These are phyloP conservation scores for Sturnus vulgaris DNA, from an alignment of 2,113 vertebrate species.

Conservation along the genomic window DNA sequence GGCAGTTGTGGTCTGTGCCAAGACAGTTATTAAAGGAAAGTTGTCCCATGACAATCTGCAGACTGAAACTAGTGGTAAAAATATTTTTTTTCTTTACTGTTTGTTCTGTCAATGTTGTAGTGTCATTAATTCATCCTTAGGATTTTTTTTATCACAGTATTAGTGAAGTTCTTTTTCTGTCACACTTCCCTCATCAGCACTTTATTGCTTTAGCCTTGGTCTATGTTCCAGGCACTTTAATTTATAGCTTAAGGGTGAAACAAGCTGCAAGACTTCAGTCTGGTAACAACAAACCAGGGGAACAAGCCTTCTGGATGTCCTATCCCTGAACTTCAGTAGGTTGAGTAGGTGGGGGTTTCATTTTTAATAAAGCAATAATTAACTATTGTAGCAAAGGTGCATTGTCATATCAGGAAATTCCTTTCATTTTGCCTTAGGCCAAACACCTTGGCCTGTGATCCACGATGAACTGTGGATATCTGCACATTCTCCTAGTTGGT, in stretches of 20 bases:
- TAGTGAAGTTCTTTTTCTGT: neutral
- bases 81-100: neutral
- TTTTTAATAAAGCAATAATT: conserved; percentile 65
- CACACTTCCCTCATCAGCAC: conserved; percentile 53
- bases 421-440: conserved; percentile 50
- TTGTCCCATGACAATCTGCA: conserved; percentile 44
- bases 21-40: neutral
- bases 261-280: conserved; percentile 7
- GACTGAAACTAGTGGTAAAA: neutral
- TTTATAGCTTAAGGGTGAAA: neutral
- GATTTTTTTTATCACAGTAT: neutral
- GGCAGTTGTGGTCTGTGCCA: neutral
- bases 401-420: conserved; percentile 19
- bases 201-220: conserved; percentile 61
- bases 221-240: conserved; percentile 45
- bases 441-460: neutral
- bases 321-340: neutral
- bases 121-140: neutral
- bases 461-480: neutral
- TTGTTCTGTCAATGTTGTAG: neutral
- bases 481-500: neutral
- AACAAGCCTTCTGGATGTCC: neutral
- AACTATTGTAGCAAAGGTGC: conserved; percentile 39
- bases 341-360: neutral
- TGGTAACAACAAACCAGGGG: neutral